Conservation (phyloP, 2,113 vertebrate species). For the Microtus ochrogaster region DNA sequence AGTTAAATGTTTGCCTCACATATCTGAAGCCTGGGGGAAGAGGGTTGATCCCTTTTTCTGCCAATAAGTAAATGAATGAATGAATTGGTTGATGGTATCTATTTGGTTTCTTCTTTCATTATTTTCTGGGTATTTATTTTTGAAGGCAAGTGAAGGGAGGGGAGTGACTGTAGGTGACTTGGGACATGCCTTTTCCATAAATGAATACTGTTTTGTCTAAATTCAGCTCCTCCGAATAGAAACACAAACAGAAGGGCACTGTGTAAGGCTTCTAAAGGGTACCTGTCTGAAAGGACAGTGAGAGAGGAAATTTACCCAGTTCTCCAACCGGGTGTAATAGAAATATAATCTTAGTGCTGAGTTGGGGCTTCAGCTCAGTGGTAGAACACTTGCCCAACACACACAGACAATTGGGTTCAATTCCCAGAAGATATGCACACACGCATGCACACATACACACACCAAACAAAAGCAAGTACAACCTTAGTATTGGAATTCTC, state of each 20-base stretch:
- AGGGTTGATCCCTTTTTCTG: too few species aligned
- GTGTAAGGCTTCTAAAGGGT: not conserved
- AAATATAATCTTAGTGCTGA: not conserved
- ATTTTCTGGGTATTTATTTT: not conserved
- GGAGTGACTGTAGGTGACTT: not conserved
- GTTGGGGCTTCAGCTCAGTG: not conserved
- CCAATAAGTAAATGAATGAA: not conserved
- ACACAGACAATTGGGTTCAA: not conserved
- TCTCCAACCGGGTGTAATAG: not conserved
- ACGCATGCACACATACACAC: not conserved
- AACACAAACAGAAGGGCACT: rapidly evolving
- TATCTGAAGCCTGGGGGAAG: not conserved
- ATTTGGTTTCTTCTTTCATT: not conserved
- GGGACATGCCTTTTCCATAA: not conserved
- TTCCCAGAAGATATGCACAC: not conserved
- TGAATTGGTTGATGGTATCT: not conserved
- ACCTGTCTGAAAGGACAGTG: not conserved
- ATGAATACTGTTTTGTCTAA: not conserved
- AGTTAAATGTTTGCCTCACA: not conserved
- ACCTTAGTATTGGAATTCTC: not conserved
- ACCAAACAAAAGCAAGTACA: not conserved
- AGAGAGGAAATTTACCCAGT: not conserved
- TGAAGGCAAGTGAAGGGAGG: not conserved
- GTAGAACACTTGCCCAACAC: not conserved
- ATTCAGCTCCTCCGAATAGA: not conserved